Evolutionary conservation across 1,140 invertebrate genomes (phyloP).

Genomic region (Pinna nobilis): DNA sequence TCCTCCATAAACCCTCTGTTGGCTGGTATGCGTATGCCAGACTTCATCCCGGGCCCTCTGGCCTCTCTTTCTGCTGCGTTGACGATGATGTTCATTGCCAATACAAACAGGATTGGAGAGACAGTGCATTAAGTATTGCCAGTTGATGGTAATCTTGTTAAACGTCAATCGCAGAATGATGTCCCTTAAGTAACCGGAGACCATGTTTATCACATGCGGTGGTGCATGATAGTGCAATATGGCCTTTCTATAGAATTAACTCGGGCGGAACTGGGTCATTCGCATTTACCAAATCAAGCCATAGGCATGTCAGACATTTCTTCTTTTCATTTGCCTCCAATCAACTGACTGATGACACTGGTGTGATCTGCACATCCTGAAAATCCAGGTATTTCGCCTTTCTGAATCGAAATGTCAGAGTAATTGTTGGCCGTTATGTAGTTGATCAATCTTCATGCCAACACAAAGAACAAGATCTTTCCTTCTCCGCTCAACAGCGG

Average conservation of each 20-base stretch:
- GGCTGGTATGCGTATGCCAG: constrained; percentile 13
- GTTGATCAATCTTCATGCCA: constrained; percentile 28
- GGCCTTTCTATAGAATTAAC: constrained; percentile 4
- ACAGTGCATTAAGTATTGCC: constrained; percentile 21
- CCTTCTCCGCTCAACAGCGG: constrained; percentile 37
- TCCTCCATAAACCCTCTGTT: constrained; percentile 33
- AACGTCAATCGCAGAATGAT: constrained; percentile 9
- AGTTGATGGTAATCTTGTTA: neutral
- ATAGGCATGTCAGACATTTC: constrained; percentile 12
- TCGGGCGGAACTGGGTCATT: constrained; percentile 34
- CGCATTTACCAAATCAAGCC: constrained; percentile 31
- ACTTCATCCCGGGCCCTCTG: constrained; percentile 16
- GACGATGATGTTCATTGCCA: constrained; percentile 13
- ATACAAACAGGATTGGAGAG: constrained; percentile 18
- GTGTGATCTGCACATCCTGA: constrained; percentile 23
- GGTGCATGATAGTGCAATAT: constrained; percentile 16
- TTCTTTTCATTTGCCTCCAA: constrained; percentile 9
- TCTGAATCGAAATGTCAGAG: constrained; percentile 29
- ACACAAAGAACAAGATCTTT: constrained; percentile 20
- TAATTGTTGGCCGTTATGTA: constrained; percentile 31
- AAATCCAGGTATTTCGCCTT: constrained; percentile 29
- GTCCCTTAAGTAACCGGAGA: neutral
- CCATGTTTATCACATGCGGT: neutral
- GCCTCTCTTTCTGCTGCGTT: constrained; percentile 14
- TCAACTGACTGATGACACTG: constrained; percentile 10